Base-by-base conservation (phyloP, 2,113 vertebrate species). In the Chaetodon auriga region DNA sequence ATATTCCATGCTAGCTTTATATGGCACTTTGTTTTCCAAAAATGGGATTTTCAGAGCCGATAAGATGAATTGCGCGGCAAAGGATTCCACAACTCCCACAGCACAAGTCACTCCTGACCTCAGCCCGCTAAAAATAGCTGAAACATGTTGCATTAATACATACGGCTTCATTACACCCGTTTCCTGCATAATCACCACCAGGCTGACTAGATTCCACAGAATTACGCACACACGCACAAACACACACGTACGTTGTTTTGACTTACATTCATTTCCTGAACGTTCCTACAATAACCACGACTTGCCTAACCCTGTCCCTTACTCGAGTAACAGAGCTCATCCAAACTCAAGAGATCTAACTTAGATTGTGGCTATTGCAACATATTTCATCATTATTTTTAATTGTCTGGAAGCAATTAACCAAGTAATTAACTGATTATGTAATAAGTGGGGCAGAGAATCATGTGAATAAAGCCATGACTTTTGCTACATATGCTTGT, bases 81-180 rank as follows among this genome's bases (percentile, higher is more conserved):
- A 90, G 87, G 65, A 91, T 94, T 92, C 93, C 90, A 79, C 87
- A 91, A 92, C 88, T 92, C 91, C 92, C 90, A 68, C 80, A 85
- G 90, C 79, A 79, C 81, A 79, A 45, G 81, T 72, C 83, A 95
- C 86, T 93, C 79, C 60, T 92, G 89, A 94, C 90, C 90, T 90
- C 77, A n/a, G 86, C 84, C 43, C 76, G 92, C 93, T 92, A 96
- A 95, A 96, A 96, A 97, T 95, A 97, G 92, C 94, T 85, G 86
- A 77, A 8, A 95, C 93, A 87, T 64, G 85, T 45, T 83, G 86
- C 86, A 87, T 78, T 71, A 72, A 87, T 75, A 85, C 78, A 86
- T 61, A 71, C 58, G 68, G 76, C 78, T 41, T 58, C 70, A 78
- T 86, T 76, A 60, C 76, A 62, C 57, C 58, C 62, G 41, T 62